These are phyloP conservation scores for Halcyon leucocephala DNA, from an alignment of 2,797 vertebrate species.

Conservation along the genomic window DNA sequence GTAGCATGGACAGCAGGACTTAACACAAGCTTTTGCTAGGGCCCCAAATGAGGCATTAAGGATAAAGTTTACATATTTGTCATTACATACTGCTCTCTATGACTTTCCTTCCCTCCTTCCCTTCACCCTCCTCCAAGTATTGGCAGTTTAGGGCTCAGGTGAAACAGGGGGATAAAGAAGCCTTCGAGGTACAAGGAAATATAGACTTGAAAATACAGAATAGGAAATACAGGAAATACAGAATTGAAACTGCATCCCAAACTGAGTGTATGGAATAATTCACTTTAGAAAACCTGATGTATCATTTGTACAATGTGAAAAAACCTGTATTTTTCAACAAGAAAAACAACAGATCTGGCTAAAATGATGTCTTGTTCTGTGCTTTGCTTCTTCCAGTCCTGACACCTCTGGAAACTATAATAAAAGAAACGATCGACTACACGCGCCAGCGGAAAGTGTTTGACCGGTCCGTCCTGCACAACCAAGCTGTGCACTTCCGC, in stretches of 20 bases:
- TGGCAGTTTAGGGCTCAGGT: not conserved
- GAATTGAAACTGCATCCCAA: not conserved
- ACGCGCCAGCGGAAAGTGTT: conserved; percentile 85
- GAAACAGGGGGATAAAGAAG: not conserved
- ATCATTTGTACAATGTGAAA: not conserved
- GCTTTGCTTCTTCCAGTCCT: conserved; percentile 75
- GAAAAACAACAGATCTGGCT: not conserved
- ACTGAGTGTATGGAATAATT: not conserved
- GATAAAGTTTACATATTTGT: not conserved
- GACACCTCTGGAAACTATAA: conserved; percentile 80
- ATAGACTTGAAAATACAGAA: not conserved
- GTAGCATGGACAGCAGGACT: not conserved
- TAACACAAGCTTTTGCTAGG: not conserved
- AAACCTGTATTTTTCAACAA: not conserved
- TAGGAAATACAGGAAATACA: too few relatives aligned
- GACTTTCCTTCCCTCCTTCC: not conserved
- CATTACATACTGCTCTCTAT: not conserved
- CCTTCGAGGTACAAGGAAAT: not conserved
- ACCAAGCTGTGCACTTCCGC: conserved; percentile 87
- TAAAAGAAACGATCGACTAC: conserved; percentile 87
- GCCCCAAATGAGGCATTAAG: not conserved
- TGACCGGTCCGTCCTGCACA: conserved; percentile 80
- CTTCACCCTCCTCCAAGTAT: not conserved
- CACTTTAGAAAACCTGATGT: not conserved
- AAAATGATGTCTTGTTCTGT: not conserved